Base-by-base conservation (phyloP, 2,113 vertebrate species). In the Cranoglanis bouderius region DNA sequence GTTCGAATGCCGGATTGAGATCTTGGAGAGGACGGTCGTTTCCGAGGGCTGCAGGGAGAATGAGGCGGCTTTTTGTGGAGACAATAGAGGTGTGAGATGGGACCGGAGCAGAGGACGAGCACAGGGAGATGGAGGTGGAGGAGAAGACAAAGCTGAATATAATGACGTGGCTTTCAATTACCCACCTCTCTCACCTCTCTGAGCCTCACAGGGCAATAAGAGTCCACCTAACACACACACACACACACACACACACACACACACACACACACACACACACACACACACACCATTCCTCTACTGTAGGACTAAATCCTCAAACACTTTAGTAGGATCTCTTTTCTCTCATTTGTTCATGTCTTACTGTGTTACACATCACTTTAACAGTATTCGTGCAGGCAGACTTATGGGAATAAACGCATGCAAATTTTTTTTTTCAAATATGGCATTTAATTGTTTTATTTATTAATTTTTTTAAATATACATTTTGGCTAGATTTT, bases 91-190 rank as follows among this genome's bases (percentile, higher is more conserved):
- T 5, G 51, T 49, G 65, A 87, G 81, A 89, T 87, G 83, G 81
- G 78, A 83, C 80, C 61, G 38, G 55, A 43, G 82, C 82, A 84
- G 84, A 85, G 86, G 80, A 89, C 51, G 49, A 90, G 90, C 32
- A 67, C 81, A 75, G 87, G 78, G 74, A 90, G 78, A 90, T 81
- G 74, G 91, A 90, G 87, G 80, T 70, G 78, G 75, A 82, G n/a
- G 86, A 72, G 70, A 89, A 86, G 78, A 89, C 85, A 90, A 91
- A 86, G 84, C 78, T 84, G 63, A 85, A 90, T 80, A 85, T 88
- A 90, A 90, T 89, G 90, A 88, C 86, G 72, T 91, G 85, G 84
- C 80, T 91, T 91, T 89, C 89, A 88, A 90, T 89, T 88, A 88
- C 90, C 61, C 80, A 89, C 90, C 90, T 83, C 75, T 84, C 86